Evolutionary conservation across 1,140 invertebrate species (phyloP).

Genomic region (Meloidogyne floridensis): DNA sequence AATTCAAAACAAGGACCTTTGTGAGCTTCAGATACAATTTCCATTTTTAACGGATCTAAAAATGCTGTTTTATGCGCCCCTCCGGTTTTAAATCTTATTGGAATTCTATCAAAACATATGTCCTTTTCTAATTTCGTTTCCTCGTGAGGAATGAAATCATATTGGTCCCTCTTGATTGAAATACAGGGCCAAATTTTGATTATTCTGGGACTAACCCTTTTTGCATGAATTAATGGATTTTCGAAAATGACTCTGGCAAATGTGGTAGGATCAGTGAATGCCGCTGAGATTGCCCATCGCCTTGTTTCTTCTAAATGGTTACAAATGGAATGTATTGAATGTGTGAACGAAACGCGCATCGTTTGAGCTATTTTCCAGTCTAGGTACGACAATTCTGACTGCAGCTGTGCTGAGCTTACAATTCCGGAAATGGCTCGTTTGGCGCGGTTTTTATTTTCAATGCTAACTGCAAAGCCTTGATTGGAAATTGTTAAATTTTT

Average conservation of each 20-base stretch:
- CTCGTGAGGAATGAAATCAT: background rate
- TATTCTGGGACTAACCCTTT: background rate
- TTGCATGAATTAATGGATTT: background rate
- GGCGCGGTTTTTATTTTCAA: background rate
- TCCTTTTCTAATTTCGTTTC: background rate
- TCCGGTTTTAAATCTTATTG: background rate
- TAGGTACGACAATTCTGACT: constrained; percentile 1
- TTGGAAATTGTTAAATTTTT: background rate
- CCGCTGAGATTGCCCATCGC: background rate
- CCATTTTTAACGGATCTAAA: background rate
- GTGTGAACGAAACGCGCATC: no score
- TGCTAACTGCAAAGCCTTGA: constrained; percentile 8
- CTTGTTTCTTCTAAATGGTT: background rate
- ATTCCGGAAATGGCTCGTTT: background rate
- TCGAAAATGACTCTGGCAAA: background rate
- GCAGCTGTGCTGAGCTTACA: background rate
- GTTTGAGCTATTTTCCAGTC: background rate
- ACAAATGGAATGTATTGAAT: background rate
- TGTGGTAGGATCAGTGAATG: background rate
- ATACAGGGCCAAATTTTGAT: constrained; percentile 14
- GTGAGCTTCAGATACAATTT: background rate
- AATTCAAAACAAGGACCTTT: constrained; percentile 5
- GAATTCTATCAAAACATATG: constrained; percentile 1
- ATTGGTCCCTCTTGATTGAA: background rate
- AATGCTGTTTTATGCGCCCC: background rate